Base-by-base conservation (phyloP, 1,140 invertebrate genomes). In the Gryon sp. region DNA sequence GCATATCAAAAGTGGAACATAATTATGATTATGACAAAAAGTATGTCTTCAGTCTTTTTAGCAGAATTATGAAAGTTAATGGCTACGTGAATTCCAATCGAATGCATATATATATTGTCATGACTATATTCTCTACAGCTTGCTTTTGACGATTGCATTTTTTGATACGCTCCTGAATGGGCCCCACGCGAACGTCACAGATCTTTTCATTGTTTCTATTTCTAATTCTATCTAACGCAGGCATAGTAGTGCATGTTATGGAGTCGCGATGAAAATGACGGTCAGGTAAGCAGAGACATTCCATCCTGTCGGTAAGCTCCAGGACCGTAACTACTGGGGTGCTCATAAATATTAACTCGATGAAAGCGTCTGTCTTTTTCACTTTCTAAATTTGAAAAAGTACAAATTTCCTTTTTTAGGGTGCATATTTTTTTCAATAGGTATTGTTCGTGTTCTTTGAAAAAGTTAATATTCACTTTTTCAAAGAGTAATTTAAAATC, bases 281-380 rank as follows among this genome's bases (percentile, higher is more conserved):
- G 36, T 32, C 69, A 65, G 59, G 59, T 73, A 63, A 69, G 46
- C 66, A 57, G 69, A 16, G 69, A 73, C 69, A 63, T 73, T 73
- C 69, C 50, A 50, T 32, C 52, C 30, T 38, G 57, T 40, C 50
- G 30, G 24, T 43, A 28, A 48, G 18, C 50, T 9, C 12, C 69
- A 65, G 59, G 41, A 41, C 14, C 4, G 57, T 63, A 40, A 3
- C 4, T n/a, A 32, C n/a, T n/a, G n/a, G n/a, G n/a, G n/a, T n/a
- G n/a, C n/a, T n/a, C n/a, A 12, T 9, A 8, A 12, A 28, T 15
- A 16, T 38, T 22, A 4, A 15, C n/a, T n/a, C n/a, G n/a, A n/a
- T n/a, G n/a, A n/a, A n/a, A n/a, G 11, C 7, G 2, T 36, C n/a
- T 36, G 4, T 9, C 19, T 43, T 20, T 20, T 28, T 7, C 6